A percentile compares a stretch with the other conserved stretches of the same genome.
phyloP scores from a whole-genome alignment of 2,797 vertebrate genomes.

The Triplophysa bombifrons region DNA sequence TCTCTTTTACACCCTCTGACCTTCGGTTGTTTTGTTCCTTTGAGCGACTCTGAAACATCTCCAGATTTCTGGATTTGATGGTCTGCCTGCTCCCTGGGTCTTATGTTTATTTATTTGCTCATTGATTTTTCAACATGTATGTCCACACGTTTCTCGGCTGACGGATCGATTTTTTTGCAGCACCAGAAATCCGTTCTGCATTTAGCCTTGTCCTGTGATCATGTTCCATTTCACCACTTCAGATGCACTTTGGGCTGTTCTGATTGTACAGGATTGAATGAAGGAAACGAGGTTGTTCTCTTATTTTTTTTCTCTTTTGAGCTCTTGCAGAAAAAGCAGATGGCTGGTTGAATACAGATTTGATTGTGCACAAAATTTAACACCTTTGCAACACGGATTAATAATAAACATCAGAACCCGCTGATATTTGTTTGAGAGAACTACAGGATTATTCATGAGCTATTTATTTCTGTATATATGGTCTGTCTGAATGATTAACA shows the following conservation, averaged over 20 bases:
- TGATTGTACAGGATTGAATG: slow-evolving; percentile 38
- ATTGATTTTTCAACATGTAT: slow-evolving; percentile 60
- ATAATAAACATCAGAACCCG: neutral
- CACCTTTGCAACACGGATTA: neutral
- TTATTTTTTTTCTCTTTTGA: neutral
- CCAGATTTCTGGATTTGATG: slow-evolving; percentile 40
- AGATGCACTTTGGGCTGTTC: slow-evolving; percentile 39
- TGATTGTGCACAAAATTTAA: neutral
- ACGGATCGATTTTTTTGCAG: slow-evolving; percentile 46
- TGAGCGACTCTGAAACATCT: slow-evolving; percentile 35
- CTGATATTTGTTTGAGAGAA: neutral
- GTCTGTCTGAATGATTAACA: neutral
- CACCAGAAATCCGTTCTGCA: slow-evolving; percentile 49
- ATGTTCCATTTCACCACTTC: slow-evolving; percentile 45
- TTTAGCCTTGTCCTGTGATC: slow-evolving; percentile 52
- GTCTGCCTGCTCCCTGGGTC: slow-evolving; percentile 44
- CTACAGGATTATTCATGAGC: neutral
- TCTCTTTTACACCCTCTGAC: slow-evolving; percentile 11
- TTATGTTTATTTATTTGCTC: slow-evolving; percentile 54
- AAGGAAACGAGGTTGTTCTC: slow-evolving; percentile 37
- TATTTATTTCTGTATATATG: neutral
- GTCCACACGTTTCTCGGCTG: slow-evolving; percentile 47
- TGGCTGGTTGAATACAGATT: slow-evolving; percentile 7
- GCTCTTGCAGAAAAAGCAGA: slow-evolving; percentile 1
- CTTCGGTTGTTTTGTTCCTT: slow-evolving; percentile 28